A percentile compares a stretch with the other conserved stretches of the same genome.
phyloP scores from a whole-genome alignment of 2,797 vertebrate species.

The Telmatherina bonti region DNA sequence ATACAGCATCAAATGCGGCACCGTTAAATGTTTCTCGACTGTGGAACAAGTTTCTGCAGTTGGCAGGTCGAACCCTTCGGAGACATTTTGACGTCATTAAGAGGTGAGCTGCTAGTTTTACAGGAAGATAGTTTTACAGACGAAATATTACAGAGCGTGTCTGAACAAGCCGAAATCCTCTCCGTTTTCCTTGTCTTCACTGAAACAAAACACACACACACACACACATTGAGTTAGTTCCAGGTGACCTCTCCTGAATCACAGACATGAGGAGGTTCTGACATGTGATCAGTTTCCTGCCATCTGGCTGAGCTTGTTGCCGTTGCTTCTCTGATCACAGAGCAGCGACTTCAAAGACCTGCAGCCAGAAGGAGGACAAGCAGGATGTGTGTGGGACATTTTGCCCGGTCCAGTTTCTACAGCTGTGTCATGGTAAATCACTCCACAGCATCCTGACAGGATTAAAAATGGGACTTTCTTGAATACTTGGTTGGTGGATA shows the following conservation, averaged over 20 bases:
- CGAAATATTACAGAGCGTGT: neutral
- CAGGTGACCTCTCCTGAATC: neutral
- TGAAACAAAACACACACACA: slow-evolving; percentile 7
- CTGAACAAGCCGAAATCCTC: neutral
- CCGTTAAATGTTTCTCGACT: too few relatives aligned
- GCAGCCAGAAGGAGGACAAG: neutral
- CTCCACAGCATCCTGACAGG: too few relatives aligned
- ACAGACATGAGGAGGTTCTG: neutral
- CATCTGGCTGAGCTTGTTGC: slow-evolving; percentile 34
- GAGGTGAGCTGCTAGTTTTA: neutral
- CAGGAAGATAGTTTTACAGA: neutral
- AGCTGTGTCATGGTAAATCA: too few relatives aligned
- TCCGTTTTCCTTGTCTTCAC: neutral
- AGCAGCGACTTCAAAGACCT: slow-evolving; percentile 28
- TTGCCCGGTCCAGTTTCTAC: neutral
- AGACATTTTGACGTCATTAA: too few relatives aligned
- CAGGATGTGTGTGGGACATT: neutral
- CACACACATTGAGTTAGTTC: too few relatives aligned
- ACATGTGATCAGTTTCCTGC: slow-evolving; percentile 30
- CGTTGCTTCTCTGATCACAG: slow-evolving; percentile 17
- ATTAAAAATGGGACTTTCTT: too few relatives aligned
- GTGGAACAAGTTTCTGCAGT: neutral
- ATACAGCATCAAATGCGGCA: neutral
- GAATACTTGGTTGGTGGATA: too few relatives aligned
- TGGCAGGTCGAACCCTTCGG: too few relatives aligned